Base-by-base conservation (phyloP, 2,113 vertebrate genomes). In the Brachirus orientalis region DNA sequence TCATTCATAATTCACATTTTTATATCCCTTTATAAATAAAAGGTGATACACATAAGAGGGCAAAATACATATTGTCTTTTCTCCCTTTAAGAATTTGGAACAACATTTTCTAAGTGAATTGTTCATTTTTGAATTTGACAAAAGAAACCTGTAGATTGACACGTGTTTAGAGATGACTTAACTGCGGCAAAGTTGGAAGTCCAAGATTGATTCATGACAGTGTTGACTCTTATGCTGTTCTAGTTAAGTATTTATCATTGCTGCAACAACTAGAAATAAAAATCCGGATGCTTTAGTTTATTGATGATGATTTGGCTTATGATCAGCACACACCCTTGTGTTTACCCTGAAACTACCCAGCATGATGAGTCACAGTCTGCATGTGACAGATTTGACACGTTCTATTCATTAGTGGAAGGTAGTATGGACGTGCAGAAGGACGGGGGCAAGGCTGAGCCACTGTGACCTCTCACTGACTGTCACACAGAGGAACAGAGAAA, bases 401-500 rank as follows among this genome's bases (percentile, higher is more conserved):
- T 59, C 17, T 6, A 19, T 7, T 16, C 38, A 16, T 61, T 37
- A 0, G 0, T 38, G 22, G 33, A 19, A 18, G 69, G 20, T 8
- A 3, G 18, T 14, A 40, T 40, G 36, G 18, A 14, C 44, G 41
- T 0, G 3, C 10, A 16, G 14, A 33, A 33, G 59, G 28, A 50
- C 10, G 52, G 65, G n/a, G 53, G 55, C 57, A 64, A 65, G 20
- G 20, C 59, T 19, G 69, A 61, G 28, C 58, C 53, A 37, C 52
- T 62, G 14, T 77, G 51, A 69, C 38, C n/a, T 22, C 28, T 40
- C 35, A 10, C 57, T 56, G 41, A 18, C 10, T 0, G 18, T 56
- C 50, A 14, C 20, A 67, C 33, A 44, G 46, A 51, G 44, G 19
- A 47, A 60, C 16, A 36, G 10, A 41, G 1, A 61, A 63, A 77